phyloP scores from a whole-genome alignment of 2,797 vertebrate genomes.

The Monodelphis domestica region DNA sequence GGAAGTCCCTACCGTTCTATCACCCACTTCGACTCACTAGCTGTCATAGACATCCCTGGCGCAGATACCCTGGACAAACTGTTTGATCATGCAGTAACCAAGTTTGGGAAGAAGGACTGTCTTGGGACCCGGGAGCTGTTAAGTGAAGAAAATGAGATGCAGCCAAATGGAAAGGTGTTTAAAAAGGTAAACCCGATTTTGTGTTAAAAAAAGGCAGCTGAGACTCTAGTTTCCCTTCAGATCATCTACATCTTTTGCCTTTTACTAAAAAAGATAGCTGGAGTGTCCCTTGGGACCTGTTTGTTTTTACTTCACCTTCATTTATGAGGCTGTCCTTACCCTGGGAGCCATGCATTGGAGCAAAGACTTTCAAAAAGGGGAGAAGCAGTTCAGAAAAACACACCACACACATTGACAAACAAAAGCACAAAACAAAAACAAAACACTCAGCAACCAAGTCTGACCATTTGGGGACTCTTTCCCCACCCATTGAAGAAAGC shows the following conservation, averaged over 20 bases:
- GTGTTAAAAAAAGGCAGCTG: background rate
- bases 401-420: too few relatives aligned
- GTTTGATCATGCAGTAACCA: constrained; percentile 91
- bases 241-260: too few relatives aligned
- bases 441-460: too few relatives aligned
- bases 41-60: constrained; percentile 92
- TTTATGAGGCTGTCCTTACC: too few relatives aligned
- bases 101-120: constrained; percentile 89
- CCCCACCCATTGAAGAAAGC: constrained; percentile 4
- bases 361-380: background rate
- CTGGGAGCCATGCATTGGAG: background rate
- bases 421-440: background rate
- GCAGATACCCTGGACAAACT: constrained; percentile 96
- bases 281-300: too few relatives aligned
- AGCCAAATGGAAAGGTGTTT: constrained; percentile 96
- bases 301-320: too few relatives aligned
- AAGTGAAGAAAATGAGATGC: constrained; percentile 96
- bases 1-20: constrained; percentile 95
- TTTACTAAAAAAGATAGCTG: background rate
- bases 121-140: constrained; percentile 94
- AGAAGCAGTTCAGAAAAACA: background rate
- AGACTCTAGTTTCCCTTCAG: too few relatives aligned
- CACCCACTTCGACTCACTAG: constrained; percentile 91
- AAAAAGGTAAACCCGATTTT: constrained; percentile 91
- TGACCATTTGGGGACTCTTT: constrained; percentile 3